Evolutionary conservation across 2,113 vertebrate genomes (phyloP).

Genomic region (Clarias batrachus): DNA sequence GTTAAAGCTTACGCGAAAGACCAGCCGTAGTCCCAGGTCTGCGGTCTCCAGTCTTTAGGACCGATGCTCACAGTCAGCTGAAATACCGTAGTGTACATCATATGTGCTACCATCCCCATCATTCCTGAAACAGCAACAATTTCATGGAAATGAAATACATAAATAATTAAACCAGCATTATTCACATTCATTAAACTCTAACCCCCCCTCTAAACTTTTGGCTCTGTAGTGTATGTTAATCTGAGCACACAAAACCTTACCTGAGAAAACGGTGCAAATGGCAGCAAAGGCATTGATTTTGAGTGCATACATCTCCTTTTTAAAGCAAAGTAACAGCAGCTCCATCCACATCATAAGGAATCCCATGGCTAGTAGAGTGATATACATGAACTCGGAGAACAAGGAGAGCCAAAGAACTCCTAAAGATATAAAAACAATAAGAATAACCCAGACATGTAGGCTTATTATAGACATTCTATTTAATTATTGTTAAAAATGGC

Average conservation of each 20-base stretch:
- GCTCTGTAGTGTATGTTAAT: neutral
- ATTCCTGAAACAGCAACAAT: conserved; percentile 63
- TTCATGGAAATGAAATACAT: neutral
- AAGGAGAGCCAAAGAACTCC: conserved; percentile 82
- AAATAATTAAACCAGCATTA: neutral
- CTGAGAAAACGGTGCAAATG: conserved; percentile 79
- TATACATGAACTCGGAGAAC: conserved; percentile 78
- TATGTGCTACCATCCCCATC: conserved; percentile 81
- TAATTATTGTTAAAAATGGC: neutral
- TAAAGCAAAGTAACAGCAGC: conserved; percentile 69
- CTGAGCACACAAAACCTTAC: conserved; percentile 30
- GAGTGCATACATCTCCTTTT: conserved; percentile 75
- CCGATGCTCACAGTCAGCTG: conserved; percentile 84
- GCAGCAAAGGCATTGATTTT: conserved; percentile 82
- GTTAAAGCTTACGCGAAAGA: conserved; percentile 66
- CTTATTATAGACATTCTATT: no score
- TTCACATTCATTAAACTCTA: neutral
- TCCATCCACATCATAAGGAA: conserved; percentile 82
- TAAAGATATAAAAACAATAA: conserved; percentile 41
- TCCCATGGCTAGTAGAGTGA: conserved; percentile 75
- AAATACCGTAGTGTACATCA: conserved; percentile 87
- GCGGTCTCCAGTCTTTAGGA: conserved; percentile 82
- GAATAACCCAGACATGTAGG: neutral
- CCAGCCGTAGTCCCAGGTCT: conserved; percentile 85
- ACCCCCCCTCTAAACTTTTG: neutral